Percentiles rank a stretch among this genome's conserved stretches.
Evolutionary conservation across 2,113 vertebrate species (phyloP).

Genomic region (Microtus ochrogaster): DNA sequence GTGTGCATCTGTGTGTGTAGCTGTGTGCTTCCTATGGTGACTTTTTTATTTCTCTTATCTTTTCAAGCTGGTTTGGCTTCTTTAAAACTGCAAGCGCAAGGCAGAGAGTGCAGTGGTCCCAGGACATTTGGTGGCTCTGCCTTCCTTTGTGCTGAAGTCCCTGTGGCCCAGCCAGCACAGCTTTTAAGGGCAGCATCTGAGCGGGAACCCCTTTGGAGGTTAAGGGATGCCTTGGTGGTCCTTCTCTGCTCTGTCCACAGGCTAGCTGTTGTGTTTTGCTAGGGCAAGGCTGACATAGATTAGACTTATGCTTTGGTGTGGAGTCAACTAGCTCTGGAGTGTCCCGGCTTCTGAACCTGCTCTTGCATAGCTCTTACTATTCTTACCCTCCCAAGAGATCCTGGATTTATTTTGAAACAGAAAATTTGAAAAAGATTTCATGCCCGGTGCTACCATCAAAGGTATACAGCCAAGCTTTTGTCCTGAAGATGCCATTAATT

Average conservation of each 20-base stretch:
- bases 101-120: not conserved
- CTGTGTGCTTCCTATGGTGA: not conserved
- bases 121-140: not conserved
- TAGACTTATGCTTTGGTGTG: not conserved
- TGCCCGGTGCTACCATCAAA: not conserved
- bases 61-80: not conserved
- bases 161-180: not conserved
- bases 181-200: not conserved
- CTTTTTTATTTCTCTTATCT: not conserved
- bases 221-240: not conserved
- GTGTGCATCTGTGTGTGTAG: not conserved
- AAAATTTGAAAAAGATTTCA: slow-evolving; percentile 70
- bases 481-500: slow-evolving; percentile 29
- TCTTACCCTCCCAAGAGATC: slow-evolving; percentile 57
- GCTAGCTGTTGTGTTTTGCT: not conserved
- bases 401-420: slow-evolving; percentile 64
- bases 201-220: not conserved
- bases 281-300: not conserved
- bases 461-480: not conserved
- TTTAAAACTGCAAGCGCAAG: not conserved
- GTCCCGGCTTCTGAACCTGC: not conserved
- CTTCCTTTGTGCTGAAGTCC: not conserved
- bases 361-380: not conserved
- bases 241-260: not conserved
- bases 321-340: not conserved